Conservation (phyloP, 2,797 vertebrate genomes). For the Myotis myotis region DNA sequence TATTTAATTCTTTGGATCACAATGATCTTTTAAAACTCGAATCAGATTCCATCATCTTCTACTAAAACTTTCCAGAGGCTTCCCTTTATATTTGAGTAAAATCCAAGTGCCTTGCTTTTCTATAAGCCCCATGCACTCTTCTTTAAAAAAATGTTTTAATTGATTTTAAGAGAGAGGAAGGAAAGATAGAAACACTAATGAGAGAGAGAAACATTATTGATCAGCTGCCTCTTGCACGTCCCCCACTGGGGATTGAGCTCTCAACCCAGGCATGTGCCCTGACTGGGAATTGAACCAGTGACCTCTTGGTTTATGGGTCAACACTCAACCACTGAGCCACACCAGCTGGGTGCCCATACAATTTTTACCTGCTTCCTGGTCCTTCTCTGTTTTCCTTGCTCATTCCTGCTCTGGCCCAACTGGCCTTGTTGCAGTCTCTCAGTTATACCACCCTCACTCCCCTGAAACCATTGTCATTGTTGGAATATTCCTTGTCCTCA, state of each 20-base stretch:
- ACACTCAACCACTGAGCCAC: neutral
- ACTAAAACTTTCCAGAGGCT: neutral
- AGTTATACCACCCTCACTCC: neutral
- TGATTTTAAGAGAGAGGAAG: neutral
- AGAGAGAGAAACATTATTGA: neutral
- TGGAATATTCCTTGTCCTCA: neutral
- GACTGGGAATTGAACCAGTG: neutral
- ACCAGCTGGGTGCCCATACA: neutral
- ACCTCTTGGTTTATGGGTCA: neutral
- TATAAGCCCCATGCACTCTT: neutral
- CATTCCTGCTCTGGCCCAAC: neutral
- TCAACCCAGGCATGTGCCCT: neutral
- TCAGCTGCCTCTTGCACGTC: neutral
- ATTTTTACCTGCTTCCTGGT: neutral
- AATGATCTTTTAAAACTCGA: neutral
- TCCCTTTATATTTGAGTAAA: neutral
- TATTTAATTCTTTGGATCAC: neutral
- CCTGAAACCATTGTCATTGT: neutral
- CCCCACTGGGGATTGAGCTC: neutral
- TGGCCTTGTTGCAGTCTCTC: neutral
- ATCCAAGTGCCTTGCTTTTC: neutral
- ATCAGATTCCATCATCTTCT: neutral
- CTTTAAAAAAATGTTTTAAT: neutral
- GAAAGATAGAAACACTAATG: neutral
- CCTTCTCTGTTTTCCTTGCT: neutral